phyloP scores from a whole-genome alignment of 1,140 invertebrate species.

The Phenacoccus solenopsis region DNA sequence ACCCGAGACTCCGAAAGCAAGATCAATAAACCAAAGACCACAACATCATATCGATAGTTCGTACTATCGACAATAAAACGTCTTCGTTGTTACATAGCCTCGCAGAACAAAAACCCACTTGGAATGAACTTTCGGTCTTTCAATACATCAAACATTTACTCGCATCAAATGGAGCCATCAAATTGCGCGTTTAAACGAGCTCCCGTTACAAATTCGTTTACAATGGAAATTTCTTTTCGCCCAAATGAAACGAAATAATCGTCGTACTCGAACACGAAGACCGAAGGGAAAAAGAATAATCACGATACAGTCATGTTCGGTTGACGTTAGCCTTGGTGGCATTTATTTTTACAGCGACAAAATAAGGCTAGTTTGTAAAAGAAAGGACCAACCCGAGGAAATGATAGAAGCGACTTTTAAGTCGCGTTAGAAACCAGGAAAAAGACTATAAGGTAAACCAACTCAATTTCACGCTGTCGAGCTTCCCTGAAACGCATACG shows the following conservation, averaged over 20 bases:
- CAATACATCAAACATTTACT: not conserved
- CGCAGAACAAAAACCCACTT: too few species aligned
- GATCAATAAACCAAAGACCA: too few species aligned
- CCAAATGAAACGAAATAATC: not conserved
- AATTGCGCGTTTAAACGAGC: not conserved
- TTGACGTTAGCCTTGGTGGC: too few species aligned
- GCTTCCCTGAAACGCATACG: constrained; percentile 9
- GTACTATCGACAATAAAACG: too few species aligned
- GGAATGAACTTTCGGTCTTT: too few species aligned
- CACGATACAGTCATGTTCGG: too few species aligned
- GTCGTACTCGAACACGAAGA: not conserved
- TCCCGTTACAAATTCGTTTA: not conserved
- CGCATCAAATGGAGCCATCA: not conserved
- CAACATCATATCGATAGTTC: too few species aligned
- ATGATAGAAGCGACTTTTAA: not conserved
- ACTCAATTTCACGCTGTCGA: constrained; percentile 23
- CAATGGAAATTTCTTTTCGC: not conserved
- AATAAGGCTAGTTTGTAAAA: not conserved
- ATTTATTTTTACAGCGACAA: not conserved
- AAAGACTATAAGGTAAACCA: constrained; percentile 10
- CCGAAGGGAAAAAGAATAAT: too few species aligned
- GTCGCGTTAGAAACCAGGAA: not conserved
- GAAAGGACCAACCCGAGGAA: not conserved
- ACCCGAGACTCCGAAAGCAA: too few species aligned
- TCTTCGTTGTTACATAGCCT: too few species aligned